Evolutionary conservation across 2,113 vertebrate genomes (phyloP), one percentile per base, ranked within the genome.

Genomic region (Nibea coibor): DNA sequence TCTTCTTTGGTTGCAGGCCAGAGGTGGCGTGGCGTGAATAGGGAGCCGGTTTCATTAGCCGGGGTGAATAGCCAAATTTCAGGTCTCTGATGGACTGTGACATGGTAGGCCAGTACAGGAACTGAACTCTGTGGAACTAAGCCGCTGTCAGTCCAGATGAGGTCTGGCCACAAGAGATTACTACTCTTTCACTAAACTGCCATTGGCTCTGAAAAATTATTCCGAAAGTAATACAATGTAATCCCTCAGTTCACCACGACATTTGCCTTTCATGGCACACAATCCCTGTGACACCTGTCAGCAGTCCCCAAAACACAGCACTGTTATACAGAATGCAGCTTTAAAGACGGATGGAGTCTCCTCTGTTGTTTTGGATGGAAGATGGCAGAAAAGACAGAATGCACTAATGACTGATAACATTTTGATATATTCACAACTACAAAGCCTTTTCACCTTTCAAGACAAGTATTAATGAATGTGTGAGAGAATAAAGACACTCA

Each of bases 21-120:
- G 78, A 81, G 83, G 74, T 89, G 87, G 78, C 22, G 79, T 72
- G 76, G 76, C 28, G n/a, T 87, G 83, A 79, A 65, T 75, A 45
- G 54, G 59, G 79, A 86, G 78, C 82, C 56, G 58, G 87, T 93
- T 93, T 94, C 90, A 91, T 94, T 92, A 93, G 81, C 85, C 17
- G 65, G 54, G 87, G 81, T 88, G 88, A 90, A 94, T 89, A 87
- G 85, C 79, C 73, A 91, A 87, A 94, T 95, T 94, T 95, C 82
- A 91, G 85, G 73, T 88, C 87, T 91, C 83, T 93, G 87, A 91
- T 90, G 90, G 90, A 93, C 92, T 93, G 87, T 92, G 93, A 94
- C 91, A 82, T 73, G 69, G 87, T 83, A 84, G 90, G 82, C 64
- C 78, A 70, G 70, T 24, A 43, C 57, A 56, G 65, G 75, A 66